These are phyloP conservation scores for Paraplagusia blochii DNA, from an alignment of 2,113 vertebrate species.

Conservation along the genomic window DNA sequence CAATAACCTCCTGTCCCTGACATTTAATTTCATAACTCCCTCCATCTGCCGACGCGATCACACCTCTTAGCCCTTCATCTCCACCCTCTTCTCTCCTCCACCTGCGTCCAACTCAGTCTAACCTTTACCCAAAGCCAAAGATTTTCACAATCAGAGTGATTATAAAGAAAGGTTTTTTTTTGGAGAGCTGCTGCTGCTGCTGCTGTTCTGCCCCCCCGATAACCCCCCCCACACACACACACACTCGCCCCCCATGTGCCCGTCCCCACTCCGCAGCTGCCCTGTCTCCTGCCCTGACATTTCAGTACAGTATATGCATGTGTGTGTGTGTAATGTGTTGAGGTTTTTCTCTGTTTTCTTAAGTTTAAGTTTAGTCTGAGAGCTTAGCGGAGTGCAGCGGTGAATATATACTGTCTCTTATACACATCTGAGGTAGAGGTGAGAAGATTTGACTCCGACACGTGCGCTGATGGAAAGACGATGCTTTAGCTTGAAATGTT, in stretches of 20 bases:
- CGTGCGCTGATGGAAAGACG: not conserved
- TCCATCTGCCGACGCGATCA: constrained; percentile 4
- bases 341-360: too few relatives aligned
- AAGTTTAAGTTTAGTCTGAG: not conserved
- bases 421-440: too few relatives aligned
- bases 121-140: constrained; percentile 41
- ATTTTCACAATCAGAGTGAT: constrained; percentile 21
- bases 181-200: not conserved
- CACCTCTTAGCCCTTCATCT: constrained; percentile 2
- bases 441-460: not conserved
- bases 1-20: constrained; percentile 28
- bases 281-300: constrained; percentile 30
- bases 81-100: not conserved
- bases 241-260: too few relatives aligned
- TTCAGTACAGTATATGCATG: constrained; percentile 3
- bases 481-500: constrained; percentile 12
- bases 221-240: too few relatives aligned
- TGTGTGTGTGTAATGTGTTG: not conserved
- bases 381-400: too few relatives aligned
- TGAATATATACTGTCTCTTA: too few relatives aligned
- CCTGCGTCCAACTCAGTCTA: constrained; percentile 13
- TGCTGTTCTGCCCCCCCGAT: constrained; percentile 1
- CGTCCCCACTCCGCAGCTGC: too few relatives aligned
- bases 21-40: constrained; percentile 39
- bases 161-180: not conserved